Evolutionary conservation across 92 coral and sea anemone genomes (phyloP), one percentile per base, ranked within the genome.

Genomic region (Galaxea fascicularis): DNA sequence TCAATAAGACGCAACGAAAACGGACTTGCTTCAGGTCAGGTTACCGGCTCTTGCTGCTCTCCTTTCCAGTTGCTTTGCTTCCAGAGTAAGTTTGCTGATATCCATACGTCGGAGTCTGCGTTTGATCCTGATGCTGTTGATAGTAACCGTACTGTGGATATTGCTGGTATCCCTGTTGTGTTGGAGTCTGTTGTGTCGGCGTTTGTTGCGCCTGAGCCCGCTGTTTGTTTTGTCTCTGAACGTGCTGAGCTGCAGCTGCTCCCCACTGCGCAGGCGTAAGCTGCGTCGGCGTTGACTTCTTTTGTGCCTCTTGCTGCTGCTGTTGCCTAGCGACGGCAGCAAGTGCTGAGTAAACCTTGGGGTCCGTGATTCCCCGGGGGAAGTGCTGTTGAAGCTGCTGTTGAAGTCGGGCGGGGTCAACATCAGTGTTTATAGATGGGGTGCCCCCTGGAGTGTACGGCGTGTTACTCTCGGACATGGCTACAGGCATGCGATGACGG

Each of bases 391-490:
- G 96, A 16, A 95, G 94, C 83, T 95, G 98, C 13, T 95, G 93
- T 77, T 93, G 62, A 49, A 95, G 89, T 83, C 94, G 92, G 26
- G 97, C 90, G 63, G 98, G 95, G 86, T 95, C 98, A 90, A 95
- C 92, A 68, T 93, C 94, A 2, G 95, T 87, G 44, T 90, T 80
- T 8, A 86, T 78, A 69, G 81, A 83, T 90, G 99, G 98, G 30
- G 95, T 90, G 65, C 92, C 98, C 30, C 95, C 98, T 21, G 99
- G 99, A 80, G 99, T 96, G 92, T 96, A 96, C 62, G 99, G 99
- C 0, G 99, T 96, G 89, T 91, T 96, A 64, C 96, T 83, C 21
- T 94, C 99, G 17, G 99, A 94, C 95, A 94, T 90, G 54, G 95
- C 80, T 31, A 89, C 64, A 3, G 95, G 93, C 59, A 95, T 88